Evolutionary conservation across 1,140 invertebrate genomes (phyloP).

Genomic region (Pteromalus puparum): DNA sequence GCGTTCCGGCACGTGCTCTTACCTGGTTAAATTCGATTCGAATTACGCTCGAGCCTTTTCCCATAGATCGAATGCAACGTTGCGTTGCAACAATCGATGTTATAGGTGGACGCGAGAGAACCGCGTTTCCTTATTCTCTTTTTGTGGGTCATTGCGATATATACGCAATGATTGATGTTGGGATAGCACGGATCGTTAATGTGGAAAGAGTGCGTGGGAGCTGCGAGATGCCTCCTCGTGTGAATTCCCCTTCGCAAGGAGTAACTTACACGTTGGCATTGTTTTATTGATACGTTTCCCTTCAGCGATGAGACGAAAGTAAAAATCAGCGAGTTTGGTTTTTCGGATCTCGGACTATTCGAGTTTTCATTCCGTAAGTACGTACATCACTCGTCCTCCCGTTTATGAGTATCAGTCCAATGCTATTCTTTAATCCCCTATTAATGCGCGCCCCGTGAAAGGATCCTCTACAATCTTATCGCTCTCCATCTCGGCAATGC

Average conservation of each 20-base stretch:
- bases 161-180: conserved; percentile 28
- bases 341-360: too few relatives aligned
- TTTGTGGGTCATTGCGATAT: conserved; percentile 4
- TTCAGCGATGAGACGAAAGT: too few relatives aligned
- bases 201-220: neutral
- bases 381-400: neutral
- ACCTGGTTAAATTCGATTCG: conserved; percentile 41
- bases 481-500: neutral
- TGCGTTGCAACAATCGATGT: neutral
- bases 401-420: conserved; percentile 1
- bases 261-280: too few relatives aligned
- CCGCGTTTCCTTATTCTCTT: neutral
- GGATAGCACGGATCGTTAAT: neutral
- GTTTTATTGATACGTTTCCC: too few relatives aligned
- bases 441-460: conserved; percentile 10
- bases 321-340: too few relatives aligned
- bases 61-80: neutral
- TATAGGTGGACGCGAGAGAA: neutral
- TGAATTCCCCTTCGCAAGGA: neutral
- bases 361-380: too few relatives aligned
- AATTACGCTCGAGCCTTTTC: conserved; percentile 31
- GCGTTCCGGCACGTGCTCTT: conserved; percentile 36
- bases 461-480: neutral
- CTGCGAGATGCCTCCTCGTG: neutral
- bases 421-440: conserved; percentile 25